Base-by-base conservation (phyloP, 2,888 invertebrate genomes). In the Mythimna loreyi region DNA sequence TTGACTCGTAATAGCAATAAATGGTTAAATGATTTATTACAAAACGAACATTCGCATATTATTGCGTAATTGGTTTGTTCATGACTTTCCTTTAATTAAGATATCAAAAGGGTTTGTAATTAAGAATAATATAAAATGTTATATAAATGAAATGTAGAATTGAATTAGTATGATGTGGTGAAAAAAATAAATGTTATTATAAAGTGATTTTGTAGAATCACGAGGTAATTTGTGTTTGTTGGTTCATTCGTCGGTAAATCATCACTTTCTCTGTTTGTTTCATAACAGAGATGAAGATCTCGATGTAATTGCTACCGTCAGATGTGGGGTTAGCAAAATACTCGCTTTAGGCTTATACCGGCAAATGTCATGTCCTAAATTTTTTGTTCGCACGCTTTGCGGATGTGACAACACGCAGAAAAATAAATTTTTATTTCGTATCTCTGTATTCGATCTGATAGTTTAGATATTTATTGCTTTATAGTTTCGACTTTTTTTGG, bases 191-290 rank as follows among this genome's bases (percentile, higher is more conserved):
- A 70, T 80, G 89, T 84, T 86, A 90, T 92, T 91, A 92, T 86
- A 91, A 87, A 85, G 84, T 86, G 86, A 86, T 92, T 90, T 89
- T 81, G 86, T 82, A 75, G 67, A 63, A 71, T 78, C 53, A 71
- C 67, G 55, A 73, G 75, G 84, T 85, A 87, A 87, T 88, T 85
- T 85, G 82, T 78, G 78, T 78, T 36, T 60, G 81, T 74, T 72
- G 67, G 81, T 74, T 75, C 73, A 84, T 86, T 86, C 67, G 75
- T 78, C 85, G 81, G 89, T 90, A 91, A 87, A 90, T 90, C 90
- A 89, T 84, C 76, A 87, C 92, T 92, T 92, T 92, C 92, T 86
- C 90, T 84, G 71, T 75, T 81, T 86, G 89, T 87, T 89, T 89
- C 87, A 83, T 87, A 88, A 90, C 86, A n/a, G 57, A 67, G 67